Evolutionary conservation across 2,113 vertebrate species (phyloP).

Genomic region (Siniperca chuatsi): DNA sequence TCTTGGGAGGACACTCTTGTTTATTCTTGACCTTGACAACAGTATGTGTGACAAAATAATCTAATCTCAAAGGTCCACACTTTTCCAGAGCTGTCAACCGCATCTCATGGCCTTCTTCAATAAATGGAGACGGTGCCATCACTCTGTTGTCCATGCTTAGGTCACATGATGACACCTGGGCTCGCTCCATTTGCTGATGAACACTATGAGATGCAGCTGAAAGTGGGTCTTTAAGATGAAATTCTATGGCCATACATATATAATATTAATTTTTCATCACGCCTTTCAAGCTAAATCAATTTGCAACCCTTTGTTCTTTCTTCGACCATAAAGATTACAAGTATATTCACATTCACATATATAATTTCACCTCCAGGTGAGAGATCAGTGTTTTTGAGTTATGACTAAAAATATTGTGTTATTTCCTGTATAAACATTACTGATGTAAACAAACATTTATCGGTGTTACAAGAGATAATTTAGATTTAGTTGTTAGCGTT

Average conservation of each 20-base stretch:
- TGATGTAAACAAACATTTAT: background rate
- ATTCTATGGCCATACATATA: background rate
- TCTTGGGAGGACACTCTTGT: background rate
- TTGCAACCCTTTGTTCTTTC: background rate
- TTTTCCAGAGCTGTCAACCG: background rate
- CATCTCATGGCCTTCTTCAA: background rate
- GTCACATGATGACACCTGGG: background rate
- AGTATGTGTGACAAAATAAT: background rate
- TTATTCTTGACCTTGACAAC: background rate
- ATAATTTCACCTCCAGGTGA: background rate
- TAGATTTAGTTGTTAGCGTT: background rate
- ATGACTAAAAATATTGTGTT: background rate
- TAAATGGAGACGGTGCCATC: too few relatives aligned
- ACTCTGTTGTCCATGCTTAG: background rate
- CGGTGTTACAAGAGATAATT: background rate
- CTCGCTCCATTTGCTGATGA: background rate
- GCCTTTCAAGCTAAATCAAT: background rate
- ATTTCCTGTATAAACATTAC: background rate
- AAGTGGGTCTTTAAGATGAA: background rate
- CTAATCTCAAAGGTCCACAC: background rate
- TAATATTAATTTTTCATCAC: background rate
- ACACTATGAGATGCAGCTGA: background rate
- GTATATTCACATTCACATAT: background rate
- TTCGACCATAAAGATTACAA: background rate
- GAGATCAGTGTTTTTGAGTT: background rate